A percentile compares a stretch with the other conserved stretches of the same genome.
phyloP scores from a whole-genome alignment of 2,113 vertebrate species.

The Nymphicus hollandicus region DNA sequence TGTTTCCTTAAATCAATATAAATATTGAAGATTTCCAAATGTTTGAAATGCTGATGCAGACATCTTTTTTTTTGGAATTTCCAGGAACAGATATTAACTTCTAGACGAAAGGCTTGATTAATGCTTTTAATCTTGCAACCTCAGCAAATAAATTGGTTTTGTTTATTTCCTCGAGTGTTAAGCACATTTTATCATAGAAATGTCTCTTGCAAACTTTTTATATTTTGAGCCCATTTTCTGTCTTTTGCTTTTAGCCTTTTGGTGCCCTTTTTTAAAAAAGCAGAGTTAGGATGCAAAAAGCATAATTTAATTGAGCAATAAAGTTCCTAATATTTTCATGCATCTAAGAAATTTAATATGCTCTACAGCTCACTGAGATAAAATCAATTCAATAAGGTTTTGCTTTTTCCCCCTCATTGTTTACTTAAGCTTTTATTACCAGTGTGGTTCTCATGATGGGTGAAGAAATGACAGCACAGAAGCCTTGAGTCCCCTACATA shows the following conservation, averaged over 20 bases:
- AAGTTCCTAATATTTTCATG: slow-evolving; percentile 40
- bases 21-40: slow-evolving; percentile 11
- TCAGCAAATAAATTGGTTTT: slow-evolving; percentile 25
- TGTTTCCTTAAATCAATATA: not conserved
- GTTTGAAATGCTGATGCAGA: not conserved
- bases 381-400: slow-evolving; percentile 28
- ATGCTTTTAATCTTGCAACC: slow-evolving; percentile 34
- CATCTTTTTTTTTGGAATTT: slow-evolving; percentile 15
- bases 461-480: not conserved
- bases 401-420: not conserved
- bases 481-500: not conserved
- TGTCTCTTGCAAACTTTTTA: slow-evolving; percentile 3
- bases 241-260: slow-evolving; percentile 38
- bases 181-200: slow-evolving; percentile 12
- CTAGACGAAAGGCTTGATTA: not conserved
- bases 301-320: slow-evolving; percentile 53
- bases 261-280: not conserved
- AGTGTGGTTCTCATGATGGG: not conserved
- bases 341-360: slow-evolving; percentile 43
- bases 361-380: not conserved
- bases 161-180: slow-evolving; percentile 29
- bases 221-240: slow-evolving; percentile 4
- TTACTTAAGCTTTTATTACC: slow-evolving; percentile 42
- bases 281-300: slow-evolving; percentile 20
- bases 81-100: not conserved